Evolutionary conservation across 1,140 invertebrate species (phyloP), one percentile per base, ranked within the genome.

Genomic region (Gryon sp.): DNA sequence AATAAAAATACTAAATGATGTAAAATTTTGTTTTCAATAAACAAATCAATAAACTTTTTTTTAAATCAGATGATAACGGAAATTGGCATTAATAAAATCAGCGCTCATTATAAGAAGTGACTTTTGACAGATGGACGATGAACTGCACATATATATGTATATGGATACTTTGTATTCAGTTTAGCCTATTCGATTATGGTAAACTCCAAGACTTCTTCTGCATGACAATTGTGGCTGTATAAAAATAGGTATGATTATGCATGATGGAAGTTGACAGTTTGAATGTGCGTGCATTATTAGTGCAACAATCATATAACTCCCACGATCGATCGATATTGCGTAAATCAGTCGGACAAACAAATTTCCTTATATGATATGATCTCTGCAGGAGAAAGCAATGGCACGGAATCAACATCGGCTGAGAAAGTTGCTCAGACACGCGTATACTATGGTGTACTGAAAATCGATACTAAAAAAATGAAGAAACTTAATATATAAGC

Each of bases 351-450:
- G 26, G 46, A 32, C 70, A 53, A 40, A 63, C 43, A 62, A 53
- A 63, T 60, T 70, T 70, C 65, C 65, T 59, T 60, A 53, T 66
- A 55, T 18, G 63, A 55, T 52, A 38, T 36, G 48, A 45, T 34
- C 26, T 12, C 14, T 15, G 34, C 32, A 36, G 78, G 82, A 82
- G 82, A 83, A 83, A 83, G 82, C 76, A 75, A 38, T 48, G 63
- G 46, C 53, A 82, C 70, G 45, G 41, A 41, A 52, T 59, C 76
- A 59, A 82, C 79, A 80, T 72, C 62, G 75, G 24, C 52, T 26
- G 30, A n/a, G 41, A 45, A 40, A 59, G 55, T 59, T 22, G 40
- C 18, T 34, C n/a, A n/a, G 40, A 20, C 55, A 16, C 41, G n/a
- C 22, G 45, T 45, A 41, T 59, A 16, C 12, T n/a, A n/a, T n/a